These are phyloP conservation scores for Spinus pinus DNA, from an alignment of 2,797 vertebrate species.

Conservation along the genomic window DNA sequence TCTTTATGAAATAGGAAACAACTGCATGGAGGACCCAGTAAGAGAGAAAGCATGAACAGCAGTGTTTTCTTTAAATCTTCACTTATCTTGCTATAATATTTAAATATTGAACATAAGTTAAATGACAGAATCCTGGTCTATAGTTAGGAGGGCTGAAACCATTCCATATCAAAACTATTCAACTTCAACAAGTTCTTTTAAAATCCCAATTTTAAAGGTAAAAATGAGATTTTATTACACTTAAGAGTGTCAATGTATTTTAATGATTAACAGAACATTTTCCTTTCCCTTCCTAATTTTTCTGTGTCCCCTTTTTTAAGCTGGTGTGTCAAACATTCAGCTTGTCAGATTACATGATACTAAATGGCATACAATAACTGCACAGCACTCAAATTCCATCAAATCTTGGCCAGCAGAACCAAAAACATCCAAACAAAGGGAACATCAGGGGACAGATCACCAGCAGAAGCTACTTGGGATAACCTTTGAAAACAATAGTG, in stretches of 20 bases:
- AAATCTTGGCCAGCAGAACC: conserved; percentile 18
- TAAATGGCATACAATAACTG: neutral
- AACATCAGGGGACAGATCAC: neutral
- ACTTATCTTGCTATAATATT: neutral
- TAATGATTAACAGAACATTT: neutral
- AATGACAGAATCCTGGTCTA: neutral
- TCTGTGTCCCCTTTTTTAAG: neutral
- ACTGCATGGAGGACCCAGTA: neutral
- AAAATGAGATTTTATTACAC: neutral
- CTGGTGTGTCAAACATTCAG: neutral
- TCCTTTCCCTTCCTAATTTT: neutral
- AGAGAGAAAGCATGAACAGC: neutral
- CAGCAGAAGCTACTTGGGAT: conserved; percentile 23
- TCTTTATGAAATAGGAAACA: neutral
- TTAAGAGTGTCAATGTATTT: neutral
- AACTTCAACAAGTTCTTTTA: neutral
- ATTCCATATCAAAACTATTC: neutral
- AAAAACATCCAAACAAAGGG: conserved; percentile 39
- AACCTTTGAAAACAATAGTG: conserved; percentile 13
- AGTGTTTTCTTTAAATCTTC: neutral
- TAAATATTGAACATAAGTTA: neutral
- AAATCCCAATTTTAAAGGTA: neutral
- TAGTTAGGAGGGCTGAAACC: neutral
- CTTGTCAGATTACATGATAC: neutral
- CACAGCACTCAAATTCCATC: conserved; percentile 17